Percentiles rank a stretch among this genome's conserved stretches.
Evolutionary conservation across 2,888 invertebrate genomes (phyloP).

Genomic region (Mongoloraphidia duomilia): DNA sequence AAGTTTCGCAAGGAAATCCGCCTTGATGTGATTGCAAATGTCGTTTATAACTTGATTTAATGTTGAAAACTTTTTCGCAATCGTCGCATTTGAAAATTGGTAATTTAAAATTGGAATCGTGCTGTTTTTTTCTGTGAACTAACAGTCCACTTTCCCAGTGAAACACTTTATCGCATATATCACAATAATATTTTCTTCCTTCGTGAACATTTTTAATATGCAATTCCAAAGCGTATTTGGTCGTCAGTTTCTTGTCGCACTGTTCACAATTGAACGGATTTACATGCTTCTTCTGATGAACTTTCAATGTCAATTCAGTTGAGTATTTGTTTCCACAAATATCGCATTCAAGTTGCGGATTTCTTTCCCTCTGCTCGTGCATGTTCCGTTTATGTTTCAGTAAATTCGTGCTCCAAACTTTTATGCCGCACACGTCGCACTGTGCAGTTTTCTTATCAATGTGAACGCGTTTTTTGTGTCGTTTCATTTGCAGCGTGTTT

Average conservation of each 20-base stretch:
- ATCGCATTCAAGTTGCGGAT: neutral
- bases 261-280: conserved; percentile 24
- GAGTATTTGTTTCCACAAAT: conserved; percentile 1
- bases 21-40: conserved; percentile 11
- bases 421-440: conserved; percentile 1
- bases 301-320: conserved; percentile 2
- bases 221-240: conserved; percentile 29
- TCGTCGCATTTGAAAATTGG: neutral
- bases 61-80: neutral
- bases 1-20: conserved; percentile 28
- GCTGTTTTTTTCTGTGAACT: neutral
- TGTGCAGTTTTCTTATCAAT: neutral
- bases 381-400: neutral
- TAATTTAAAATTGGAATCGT: neutral
- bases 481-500: too few relatives aligned
- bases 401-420: neutral
- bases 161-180: conserved; percentile 34
- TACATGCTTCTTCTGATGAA: conserved; percentile 10
- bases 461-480: neutral
- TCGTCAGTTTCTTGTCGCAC: conserved; percentile 31
- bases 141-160: conserved; percentile 17
- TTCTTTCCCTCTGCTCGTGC: neutral
- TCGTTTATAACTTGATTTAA: neutral
- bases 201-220: conserved; percentile 30
- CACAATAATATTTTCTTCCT: conserved; percentile 32